These are phyloP conservation scores for Macrotrachela quadricornifera DNA, from an alignment of 1,140 invertebrate genomes.

Conservation along the genomic window DNA sequence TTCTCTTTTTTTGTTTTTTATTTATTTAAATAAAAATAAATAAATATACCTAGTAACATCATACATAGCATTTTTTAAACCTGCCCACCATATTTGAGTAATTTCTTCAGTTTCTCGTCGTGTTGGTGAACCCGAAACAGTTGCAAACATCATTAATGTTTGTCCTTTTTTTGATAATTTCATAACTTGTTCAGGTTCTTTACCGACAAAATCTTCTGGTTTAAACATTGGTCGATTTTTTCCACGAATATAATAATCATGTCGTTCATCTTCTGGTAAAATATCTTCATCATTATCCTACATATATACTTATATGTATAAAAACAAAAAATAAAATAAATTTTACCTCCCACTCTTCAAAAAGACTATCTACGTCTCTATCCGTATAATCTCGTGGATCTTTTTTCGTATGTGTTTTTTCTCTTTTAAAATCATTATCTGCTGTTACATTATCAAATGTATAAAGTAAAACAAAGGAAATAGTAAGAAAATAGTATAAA, in stretches of 20 bases:
- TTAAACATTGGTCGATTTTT: constrained; percentile 45
- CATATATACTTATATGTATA: too few species aligned
- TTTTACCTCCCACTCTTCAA: constrained; percentile 81
- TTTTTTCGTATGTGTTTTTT: constrained; percentile 15
- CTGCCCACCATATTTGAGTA: constrained; percentile 71
- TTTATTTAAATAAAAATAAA: too few species aligned
- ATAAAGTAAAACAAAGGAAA: too few species aligned
- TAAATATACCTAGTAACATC: constrained; percentile 57
- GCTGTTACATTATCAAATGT: too few species aligned
- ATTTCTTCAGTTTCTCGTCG: constrained; percentile 54
- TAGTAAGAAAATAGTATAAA: too few species aligned
- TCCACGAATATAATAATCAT: constrained; percentile 39
- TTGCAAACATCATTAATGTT: constrained; percentile 86
- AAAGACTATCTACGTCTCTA: constrained; percentile 68
- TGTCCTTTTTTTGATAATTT: constrained; percentile 75
- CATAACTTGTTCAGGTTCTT: constrained; percentile 60
- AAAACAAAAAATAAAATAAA: background rate
- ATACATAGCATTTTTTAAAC: constrained; percentile 79
- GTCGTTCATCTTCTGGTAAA: constrained; percentile 70
- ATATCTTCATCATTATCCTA: constrained; percentile 72
- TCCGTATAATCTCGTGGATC: constrained; percentile 63
- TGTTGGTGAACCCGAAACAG: constrained; percentile 44
- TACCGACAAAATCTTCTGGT: constrained; percentile 46
- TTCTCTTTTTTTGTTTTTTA: too few species aligned
- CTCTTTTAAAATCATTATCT: too few species aligned